Conservation (phyloP, 2,888 invertebrate species). For the Allolobophora icterica region DNA sequence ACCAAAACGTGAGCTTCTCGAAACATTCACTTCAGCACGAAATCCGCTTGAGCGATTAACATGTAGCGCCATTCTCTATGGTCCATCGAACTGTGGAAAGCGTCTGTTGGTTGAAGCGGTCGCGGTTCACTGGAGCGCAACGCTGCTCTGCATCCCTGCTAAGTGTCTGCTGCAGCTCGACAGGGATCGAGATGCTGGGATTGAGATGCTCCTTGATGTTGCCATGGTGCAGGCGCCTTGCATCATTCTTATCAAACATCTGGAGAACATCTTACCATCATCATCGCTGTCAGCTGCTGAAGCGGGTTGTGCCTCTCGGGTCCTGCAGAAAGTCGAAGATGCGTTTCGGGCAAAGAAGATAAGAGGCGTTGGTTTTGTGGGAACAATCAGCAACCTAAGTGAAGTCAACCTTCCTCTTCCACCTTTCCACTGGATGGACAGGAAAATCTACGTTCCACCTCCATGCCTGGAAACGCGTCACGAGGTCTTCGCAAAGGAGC, state of each 20-base stretch:
- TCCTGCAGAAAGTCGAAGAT: neutral
- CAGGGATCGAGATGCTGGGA: neutral
- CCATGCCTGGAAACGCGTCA: neutral
- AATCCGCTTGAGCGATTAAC: neutral
- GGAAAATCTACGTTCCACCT: conserved; percentile 17
- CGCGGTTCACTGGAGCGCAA: neutral
- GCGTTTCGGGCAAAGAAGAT: neutral
- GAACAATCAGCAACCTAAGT: neutral
- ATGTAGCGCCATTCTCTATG: neutral
- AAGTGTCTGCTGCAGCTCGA: neutral
- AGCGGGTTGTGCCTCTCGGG: neutral
- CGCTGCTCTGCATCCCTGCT: neutral
- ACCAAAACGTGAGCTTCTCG: neutral
- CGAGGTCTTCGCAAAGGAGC: neutral
- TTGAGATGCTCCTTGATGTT: neutral
- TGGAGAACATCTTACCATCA: neutral
- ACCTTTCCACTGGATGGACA: neutral
- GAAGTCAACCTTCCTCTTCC: neutral
- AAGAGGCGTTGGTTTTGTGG: neutral
- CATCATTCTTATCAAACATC: neutral
- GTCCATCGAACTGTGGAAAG: neutral
- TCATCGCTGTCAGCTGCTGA: neutral
- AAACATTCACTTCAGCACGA: neutral
- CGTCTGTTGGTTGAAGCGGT: neutral
- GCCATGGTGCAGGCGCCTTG: neutral